Percentiles rank a stretch among this genome's conserved stretches.
Conservation (phyloP, 2,888 invertebrate species). For the Penaeus monodon region DNA sequence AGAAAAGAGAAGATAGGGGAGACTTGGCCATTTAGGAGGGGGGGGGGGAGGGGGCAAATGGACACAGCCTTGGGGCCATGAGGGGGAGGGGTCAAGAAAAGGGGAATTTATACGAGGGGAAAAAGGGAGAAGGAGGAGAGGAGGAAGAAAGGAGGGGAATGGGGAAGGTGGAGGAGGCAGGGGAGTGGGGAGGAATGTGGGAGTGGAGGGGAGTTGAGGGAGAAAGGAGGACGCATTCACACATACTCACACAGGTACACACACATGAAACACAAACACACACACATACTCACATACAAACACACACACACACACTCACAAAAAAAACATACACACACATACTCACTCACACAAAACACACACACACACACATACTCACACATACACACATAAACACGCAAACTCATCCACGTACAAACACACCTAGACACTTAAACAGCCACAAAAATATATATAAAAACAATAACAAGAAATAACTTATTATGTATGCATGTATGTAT, state of each 20-base stretch:
- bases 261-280: background rate
- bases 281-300: background rate
- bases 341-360: background rate
- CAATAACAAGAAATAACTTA: no score
- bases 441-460: background rate
- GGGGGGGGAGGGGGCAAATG: no score
- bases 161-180: no score
- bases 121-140: no score
- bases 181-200: no score
- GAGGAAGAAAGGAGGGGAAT: no score
- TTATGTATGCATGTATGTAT: background rate
- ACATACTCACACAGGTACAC: background rate
- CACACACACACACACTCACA: background rate
- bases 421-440: background rate
- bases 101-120: no score
- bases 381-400: background rate
- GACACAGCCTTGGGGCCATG: no score
- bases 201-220: no score
- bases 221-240: background rate
- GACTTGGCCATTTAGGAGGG: no score
- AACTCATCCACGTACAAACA: background rate
- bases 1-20: no score
- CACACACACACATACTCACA: background rate
- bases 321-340: background rate
- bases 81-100: no score